Evolutionary conservation across 2,888 invertebrate genomes (phyloP), one percentile per base, ranked within the genome.

Genomic region (Melikaiella ostensackeni): DNA sequence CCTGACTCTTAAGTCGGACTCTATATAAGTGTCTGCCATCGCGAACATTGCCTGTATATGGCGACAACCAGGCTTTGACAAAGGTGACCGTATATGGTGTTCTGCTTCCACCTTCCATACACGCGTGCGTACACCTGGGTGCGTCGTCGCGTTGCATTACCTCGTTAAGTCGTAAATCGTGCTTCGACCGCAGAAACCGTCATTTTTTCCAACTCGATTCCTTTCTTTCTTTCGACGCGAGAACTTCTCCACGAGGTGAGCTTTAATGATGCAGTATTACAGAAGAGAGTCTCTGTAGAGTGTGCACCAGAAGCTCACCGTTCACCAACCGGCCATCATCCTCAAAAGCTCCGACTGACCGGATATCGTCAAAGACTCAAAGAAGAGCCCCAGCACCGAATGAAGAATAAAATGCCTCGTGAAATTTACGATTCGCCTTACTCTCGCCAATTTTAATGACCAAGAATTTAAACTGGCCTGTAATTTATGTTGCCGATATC

Each of bases 11-110:
- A 89, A 89, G 86, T 87, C 84, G 86, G 87, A 85, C 86, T 89
- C 89, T 90, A 90, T 90, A 90, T 90, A 90, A 90, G 90, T 89
- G 89, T 89, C 88, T 89, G 88, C 87, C 89, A 90, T 89, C 88
- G 90, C 85, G 89, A 89, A 89, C 89, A 90, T 90, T 90, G 90
- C 89, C 90, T 90, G 88, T 90, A 90, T 90, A 90, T 90, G 90
- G 90, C 88, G 87, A 89, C 89, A 87, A 90, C 86, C 89, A 87
- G 90, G 84, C 90, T 89, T 90, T 90, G 90, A 90, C 90, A 90
- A 90, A 90, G 90, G 88, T 90, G 90, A 89, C 90, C 90, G 89
- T 90, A 90, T 90, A 90, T 86, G 90, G 90, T 83, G 85, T 85
- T 86, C 86, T 84, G 89, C 87, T 90, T 89, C 90, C 89, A 90